A percentile compares a stretch with the other conserved stretches of the same genome.
Conservation (phyloP, 2,113 vertebrate genomes). For the Tupaia chinensis region DNA sequence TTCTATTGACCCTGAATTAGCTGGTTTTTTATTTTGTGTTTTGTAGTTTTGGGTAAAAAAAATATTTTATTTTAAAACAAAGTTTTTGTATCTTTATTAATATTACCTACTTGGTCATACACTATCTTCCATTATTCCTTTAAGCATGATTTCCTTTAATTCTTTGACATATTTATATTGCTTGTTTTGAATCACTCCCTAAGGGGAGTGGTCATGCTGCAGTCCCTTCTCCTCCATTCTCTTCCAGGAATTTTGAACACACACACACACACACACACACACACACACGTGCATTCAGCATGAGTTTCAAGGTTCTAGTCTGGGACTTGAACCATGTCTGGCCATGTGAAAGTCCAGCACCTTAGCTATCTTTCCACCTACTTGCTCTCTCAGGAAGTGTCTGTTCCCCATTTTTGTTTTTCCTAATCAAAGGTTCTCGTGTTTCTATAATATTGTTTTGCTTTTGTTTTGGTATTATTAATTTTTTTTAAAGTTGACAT, state of each 20-base stretch:
- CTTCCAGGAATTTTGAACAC: too few relatives aligned
- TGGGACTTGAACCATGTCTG: too few relatives aligned
- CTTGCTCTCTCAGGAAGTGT: too few relatives aligned
- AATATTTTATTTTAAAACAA: neutral
- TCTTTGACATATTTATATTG: neutral
- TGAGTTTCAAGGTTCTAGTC: too few relatives aligned
- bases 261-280: too few relatives aligned
- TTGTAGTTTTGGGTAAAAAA: neutral
- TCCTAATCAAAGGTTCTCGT: neutral
- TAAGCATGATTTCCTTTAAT: neutral
- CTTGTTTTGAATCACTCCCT: neutral
- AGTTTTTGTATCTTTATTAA: neutral
- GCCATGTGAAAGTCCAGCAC: too few relatives aligned
- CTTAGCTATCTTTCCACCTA: too few relatives aligned
- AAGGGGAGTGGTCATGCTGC: too few relatives aligned
- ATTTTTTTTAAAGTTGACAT: neutral
- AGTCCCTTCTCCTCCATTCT: too few relatives aligned
- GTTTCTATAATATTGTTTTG: neutral
- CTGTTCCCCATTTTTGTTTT: neutral
- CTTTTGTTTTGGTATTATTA: neutral
- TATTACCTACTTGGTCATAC: too few relatives aligned
- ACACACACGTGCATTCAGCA: too few relatives aligned
- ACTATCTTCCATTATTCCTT: neutral
- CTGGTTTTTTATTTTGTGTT: neutral
- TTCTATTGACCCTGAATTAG: neutral